Evolutionary conservation across 2,888 invertebrate species (phyloP), one percentile per base, ranked within the genome.

Genomic region (Aphidoletes aphidimyza): DNA sequence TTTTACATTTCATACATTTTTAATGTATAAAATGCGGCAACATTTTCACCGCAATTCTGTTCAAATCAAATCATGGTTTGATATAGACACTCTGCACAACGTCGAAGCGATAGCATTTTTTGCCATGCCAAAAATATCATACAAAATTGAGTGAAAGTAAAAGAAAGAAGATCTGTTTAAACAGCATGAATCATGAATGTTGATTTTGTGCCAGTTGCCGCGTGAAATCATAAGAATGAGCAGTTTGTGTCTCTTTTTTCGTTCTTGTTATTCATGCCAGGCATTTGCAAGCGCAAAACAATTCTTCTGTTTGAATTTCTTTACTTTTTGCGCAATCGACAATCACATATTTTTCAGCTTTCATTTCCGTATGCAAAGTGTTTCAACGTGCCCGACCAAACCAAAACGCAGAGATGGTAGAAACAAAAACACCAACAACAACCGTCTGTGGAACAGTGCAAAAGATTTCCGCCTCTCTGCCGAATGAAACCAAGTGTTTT

Each of bases 321-420:
- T 69, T 14, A 30, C 69, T 11, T 69, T 69, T 30, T 54, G 30
- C 69, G n/a, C n/a, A 54, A 54, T 9, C 14, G 30, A 30, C 69
- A 30, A 3, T 69, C 30, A 14, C 69, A 69, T 69, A 69, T 69
- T 69, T 69, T 9, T 69, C 34, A 1, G 34, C 14, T 8, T 69
- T 54, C 54, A 54, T 54, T 54, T 69, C 34, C 69, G 69, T 30
- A 69, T 69, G 69, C 69, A 69, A 69, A 69, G 69, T 69, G 69
- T 69, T 69, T 69, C 30, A 30, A 34, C 30, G 69, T 69, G 69
- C 34, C 17, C 22, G 17, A 47, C 47, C 11, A 47, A 47, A 47
- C 2, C 47, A 47, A 47, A 14, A 19, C 9, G 11, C 5, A 8
- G 39, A 39, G 39, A 39, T 5, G 39, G 11, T 8, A 11, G 39